Base-by-base conservation (phyloP, 2,888 invertebrate species). In the Antitype chi region DNA sequence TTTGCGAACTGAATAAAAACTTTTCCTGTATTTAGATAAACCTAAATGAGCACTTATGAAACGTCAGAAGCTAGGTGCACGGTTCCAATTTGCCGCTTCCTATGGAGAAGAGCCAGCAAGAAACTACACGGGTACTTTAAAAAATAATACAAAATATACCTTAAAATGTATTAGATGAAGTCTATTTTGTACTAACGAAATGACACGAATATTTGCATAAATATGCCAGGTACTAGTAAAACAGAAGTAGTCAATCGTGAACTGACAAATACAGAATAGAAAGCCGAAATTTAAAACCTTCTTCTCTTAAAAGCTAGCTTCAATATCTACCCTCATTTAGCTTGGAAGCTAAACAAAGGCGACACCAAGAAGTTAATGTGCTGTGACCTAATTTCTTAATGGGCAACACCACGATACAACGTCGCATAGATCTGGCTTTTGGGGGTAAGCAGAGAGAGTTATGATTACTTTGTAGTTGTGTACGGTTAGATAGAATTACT, bases 301-400 rank as follows among this genome's bases (percentile, higher is more conserved):
- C 9, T 57, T 68, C 70, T 53, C 11, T 6, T 60, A 20, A 78
- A 76, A 78, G 43, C 57, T 0, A 7, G 0, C 55, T 28, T 47
- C 32, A 43, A 38, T 57, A 7, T n/a, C 64, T 20, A 53, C 53
- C 57, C n/a, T 9, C 55, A 20, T 63, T 76, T 55, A 32, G 49
- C 28, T 1, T 15, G 23, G 55, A 25, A 74, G 60, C 66, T 71
- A 78, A 79, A 81, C 81, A 79, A 79, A 81, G 84, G 25, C 32
- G 68, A 47, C 28, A 82, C 11, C 25, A 63, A 82, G 76, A 47
- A 53, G n/a, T 38, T 62, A 84, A 84, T 80, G 81, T 53, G 67
- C 32, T 53, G n/a, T 72, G 82, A 79, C 82, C 82, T 71, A 71
- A 79, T 82, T 82, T 82, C 84, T 79, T 71, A 82, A 82, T 82